phyloP scores from a whole-genome alignment of 2,797 vertebrate species.

The Crocidura indochinensis region DNA sequence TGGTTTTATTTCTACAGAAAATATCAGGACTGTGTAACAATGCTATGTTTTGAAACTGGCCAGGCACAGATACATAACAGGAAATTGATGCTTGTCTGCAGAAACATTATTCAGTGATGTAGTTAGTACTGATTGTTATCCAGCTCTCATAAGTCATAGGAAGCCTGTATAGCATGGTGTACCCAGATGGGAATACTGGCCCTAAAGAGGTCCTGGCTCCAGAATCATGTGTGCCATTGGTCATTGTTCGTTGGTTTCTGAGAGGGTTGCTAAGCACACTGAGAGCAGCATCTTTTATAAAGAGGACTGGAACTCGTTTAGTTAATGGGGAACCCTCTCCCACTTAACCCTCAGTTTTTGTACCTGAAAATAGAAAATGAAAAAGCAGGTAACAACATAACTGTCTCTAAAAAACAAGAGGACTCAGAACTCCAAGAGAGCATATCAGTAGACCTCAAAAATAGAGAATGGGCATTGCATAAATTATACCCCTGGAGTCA shows the following conservation, averaged over 20 bases:
- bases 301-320: neutral
- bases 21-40: neutral
- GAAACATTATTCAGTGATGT: neutral
- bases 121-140: neutral
- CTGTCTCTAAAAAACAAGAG: neutral
- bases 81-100: neutral
- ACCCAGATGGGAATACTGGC: neutral
- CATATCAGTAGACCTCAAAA: neutral
- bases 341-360: neutral
- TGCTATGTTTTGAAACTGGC: constrained; percentile 10
- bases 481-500: neutral
- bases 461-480: too few species aligned
- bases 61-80: neutral
- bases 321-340: neutral
- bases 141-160: neutral
- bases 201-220: neutral
- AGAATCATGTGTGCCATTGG: too few species aligned
- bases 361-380: neutral
- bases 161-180: neutral
- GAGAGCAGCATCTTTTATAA: neutral
- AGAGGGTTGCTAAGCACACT: neutral
- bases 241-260: neutral
- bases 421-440: neutral
- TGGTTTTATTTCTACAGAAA: constrained; percentile 41
- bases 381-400: neutral